phyloP scores from a whole-genome alignment of 1,140 invertebrate species.

The Drosophila elegans region DNA sequence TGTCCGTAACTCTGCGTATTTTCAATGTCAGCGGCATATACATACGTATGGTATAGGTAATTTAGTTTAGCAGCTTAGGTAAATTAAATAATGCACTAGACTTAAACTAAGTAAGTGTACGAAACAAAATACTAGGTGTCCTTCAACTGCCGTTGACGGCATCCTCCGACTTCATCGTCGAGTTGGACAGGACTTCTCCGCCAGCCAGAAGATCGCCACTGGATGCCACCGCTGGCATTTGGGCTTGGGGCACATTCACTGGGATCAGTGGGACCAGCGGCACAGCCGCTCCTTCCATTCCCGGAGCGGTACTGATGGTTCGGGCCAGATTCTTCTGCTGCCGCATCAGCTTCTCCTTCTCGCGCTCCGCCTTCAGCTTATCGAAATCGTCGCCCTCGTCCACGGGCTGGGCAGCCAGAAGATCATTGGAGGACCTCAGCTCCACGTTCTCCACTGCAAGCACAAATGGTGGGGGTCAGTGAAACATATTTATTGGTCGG shows the following conservation, averaged over 20 bases:
- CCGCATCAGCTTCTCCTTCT: conserved; percentile 85
- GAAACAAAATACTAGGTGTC: conserved; percentile 49
- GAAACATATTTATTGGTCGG: not conserved
- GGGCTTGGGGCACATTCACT: conserved; percentile 30
- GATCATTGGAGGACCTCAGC: conserved; percentile 62
- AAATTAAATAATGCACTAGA: conserved; percentile 60
- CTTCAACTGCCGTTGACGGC: conserved; percentile 56
- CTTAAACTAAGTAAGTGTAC: conserved; percentile 49
- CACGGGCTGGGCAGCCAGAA: conserved; percentile 40
- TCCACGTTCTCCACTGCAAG: conserved; percentile 79
- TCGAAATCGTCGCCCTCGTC: conserved; percentile 86
- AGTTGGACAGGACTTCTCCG: conserved; percentile 42
- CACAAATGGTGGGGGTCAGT: conserved; percentile 2
- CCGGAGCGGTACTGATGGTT: conserved; percentile 85
- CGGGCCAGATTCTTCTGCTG: conserved; percentile 85
- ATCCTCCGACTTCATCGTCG: conserved; percentile 67
- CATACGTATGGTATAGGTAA: conserved; percentile 30
- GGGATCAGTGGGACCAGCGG: conserved; percentile 59
- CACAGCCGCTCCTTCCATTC: conserved; percentile 54
- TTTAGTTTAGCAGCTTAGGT: conserved; percentile 46
- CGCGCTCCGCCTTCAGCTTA: conserved; percentile 85
- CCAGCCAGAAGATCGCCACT: conserved; percentile 57
- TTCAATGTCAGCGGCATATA: conserved; percentile 28
- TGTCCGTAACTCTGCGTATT: conserved; percentile 24
- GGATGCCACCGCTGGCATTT: conserved; percentile 39